These are phyloP conservation scores for Geotrypetes seraphini DNA, from an alignment of 2,797 vertebrate genomes.

Conservation along the genomic window DNA sequence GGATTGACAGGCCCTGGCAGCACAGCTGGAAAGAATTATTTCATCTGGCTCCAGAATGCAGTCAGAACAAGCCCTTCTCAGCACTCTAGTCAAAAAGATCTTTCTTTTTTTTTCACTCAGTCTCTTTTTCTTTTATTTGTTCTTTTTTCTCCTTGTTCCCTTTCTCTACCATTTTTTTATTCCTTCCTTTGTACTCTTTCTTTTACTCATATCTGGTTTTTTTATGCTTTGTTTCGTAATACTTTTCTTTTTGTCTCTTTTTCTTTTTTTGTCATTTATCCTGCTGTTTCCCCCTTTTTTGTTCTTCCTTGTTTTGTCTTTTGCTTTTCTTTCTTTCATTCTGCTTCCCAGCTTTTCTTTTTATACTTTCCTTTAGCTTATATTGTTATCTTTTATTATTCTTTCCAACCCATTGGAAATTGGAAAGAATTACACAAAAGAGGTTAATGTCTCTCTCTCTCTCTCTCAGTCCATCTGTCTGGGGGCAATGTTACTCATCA, in stretches of 20 bases:
- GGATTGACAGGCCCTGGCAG: slow-evolving; percentile 13
- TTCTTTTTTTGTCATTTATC: background rate
- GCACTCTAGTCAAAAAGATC: background rate
- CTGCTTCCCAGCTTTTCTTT: no score
- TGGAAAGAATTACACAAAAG: no score
- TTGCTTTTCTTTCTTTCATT: no score
- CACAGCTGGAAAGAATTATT: slow-evolving; percentile 28
- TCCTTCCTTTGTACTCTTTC: background rate
- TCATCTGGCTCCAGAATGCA: slow-evolving; percentile 17
- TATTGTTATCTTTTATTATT: no score
- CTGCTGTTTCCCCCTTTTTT: background rate
- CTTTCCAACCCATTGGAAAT: no score
- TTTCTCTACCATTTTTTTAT: background rate
- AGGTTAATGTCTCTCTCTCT: no score
- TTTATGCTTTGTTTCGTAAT: no score
- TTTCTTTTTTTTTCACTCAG: background rate
- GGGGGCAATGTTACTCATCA: no score
- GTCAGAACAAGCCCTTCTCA: background rate
- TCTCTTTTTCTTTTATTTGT: background rate
- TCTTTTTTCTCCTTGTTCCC: background rate
- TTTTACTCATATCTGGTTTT: no score
- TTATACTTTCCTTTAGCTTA: no score
- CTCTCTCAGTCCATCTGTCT: no score
- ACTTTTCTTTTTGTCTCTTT: background rate
- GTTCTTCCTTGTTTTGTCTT: no score